Base-by-base conservation (phyloP, 2,888 invertebrate genomes). In the Leptothorax acervorum region DNA sequence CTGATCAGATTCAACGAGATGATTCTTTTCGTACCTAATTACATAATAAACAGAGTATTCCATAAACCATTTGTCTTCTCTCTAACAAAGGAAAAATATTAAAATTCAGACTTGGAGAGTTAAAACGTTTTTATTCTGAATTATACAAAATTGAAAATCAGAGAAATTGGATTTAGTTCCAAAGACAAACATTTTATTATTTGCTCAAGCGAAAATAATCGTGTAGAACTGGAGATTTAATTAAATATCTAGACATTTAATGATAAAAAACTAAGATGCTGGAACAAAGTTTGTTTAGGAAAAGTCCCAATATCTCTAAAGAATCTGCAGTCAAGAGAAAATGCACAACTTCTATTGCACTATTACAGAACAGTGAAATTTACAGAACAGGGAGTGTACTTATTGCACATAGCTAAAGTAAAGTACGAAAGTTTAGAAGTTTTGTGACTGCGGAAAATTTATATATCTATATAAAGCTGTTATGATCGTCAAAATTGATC, bases 231-330 rank as follows among this genome's bases (percentile, higher is more conserved):
- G 11, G 9, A 28, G 5, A 12, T 35, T 73, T 74, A 42, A 74
- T 74, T 74, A 42, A 73, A 57, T 42, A 57, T 42, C 18, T 39
- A 18, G 18, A 60, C 18, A n/a, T 57, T 74, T 60, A 18, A 45
- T 66, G 23, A 45, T 28, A 57, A 57, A 74, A 42, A 42, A 11
- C 28, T 55, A 35, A 71, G 23, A 15, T 1, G 3, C 12, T 42
- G 6, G 23, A 65, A 65, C 42, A 28, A 66, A 66, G 45, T 23
- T 66, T 74, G 31, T 60, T 45, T 60, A 45, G 11, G 42, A 45
- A 60, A 45, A 60, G 18, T 60, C 31, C 12, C 18, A 60, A 31
- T n/a, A 60, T 74, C 12, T 11, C 15, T 74, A 74, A 74, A 45
- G 31, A 45, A 42, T 57, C 18, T 57, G 28, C 57, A 18, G 23